These are phyloP conservation scores for Notechis scutatus DNA, from an alignment of 2,113 vertebrate species.

Conservation along the genomic window DNA sequence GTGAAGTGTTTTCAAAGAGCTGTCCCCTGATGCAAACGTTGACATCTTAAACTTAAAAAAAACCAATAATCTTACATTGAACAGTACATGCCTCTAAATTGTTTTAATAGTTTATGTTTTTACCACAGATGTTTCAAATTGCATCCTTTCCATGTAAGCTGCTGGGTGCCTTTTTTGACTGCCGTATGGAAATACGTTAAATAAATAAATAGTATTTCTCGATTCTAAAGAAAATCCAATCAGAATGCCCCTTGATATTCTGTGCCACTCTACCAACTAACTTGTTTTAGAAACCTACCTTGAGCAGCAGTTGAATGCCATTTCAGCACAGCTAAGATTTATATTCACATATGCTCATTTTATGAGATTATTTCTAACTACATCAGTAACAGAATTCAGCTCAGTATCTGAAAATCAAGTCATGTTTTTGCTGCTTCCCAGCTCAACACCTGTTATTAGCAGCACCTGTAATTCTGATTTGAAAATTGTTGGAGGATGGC, in stretches of 20 bases:
- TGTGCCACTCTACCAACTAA: not conserved
- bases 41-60: not conserved
- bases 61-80: not conserved
- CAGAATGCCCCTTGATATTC: not conserved
- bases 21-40: not conserved
- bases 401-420: conserved; percentile 24
- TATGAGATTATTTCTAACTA: conserved; percentile 37
- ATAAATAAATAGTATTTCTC: not conserved
- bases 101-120: not conserved
- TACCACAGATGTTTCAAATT: not conserved
- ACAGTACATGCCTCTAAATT: not conserved
- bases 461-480: conserved; percentile 8
- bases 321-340: not conserved
- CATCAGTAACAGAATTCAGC: conserved; percentile 1
- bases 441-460: conserved; percentile 30
- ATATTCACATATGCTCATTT: conserved; percentile 24
- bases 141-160: not conserved
- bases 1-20: not conserved
- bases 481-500: conserved; percentile 19
- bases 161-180: not conserved
- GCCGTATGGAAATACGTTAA: not conserved
- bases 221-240: not conserved
- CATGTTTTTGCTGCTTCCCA: conserved; percentile 15
- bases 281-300: not conserved
- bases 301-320: not conserved